A percentile compares a stretch with the other conserved stretches of the same genome.
Conservation (phyloP, 2,797 vertebrate species). For the Falco rusticolus region DNA sequence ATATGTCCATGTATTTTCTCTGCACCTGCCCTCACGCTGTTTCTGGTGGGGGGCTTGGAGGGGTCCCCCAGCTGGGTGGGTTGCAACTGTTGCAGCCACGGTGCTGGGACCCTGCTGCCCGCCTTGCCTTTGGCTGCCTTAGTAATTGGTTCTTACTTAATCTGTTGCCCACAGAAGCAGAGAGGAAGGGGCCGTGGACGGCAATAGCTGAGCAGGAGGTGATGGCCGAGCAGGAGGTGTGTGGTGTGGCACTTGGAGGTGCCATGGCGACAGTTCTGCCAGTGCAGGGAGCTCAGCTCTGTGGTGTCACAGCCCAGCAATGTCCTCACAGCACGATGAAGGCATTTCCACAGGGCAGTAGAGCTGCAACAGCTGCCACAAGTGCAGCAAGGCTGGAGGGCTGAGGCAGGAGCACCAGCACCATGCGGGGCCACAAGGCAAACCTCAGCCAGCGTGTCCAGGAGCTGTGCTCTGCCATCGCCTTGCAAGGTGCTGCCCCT, state of each 20-base stretch:
- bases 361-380: fast-evolving
- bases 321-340: too few relatives aligned
- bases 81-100: fast-evolving
- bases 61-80: background rate
- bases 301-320: fast-evolving
- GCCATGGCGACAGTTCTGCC: fast-evolving
- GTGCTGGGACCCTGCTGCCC: too few relatives aligned
- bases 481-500: conserved; percentile 33
- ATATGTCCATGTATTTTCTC: fast-evolving
- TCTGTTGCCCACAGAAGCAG: too few relatives aligned
- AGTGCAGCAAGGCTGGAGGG: fast-evolving
- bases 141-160: background rate
- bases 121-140: background rate
- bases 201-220: fast-evolving
- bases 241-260: background rate
- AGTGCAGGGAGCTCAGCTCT: background rate
- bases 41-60: too few relatives aligned
- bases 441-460: background rate
- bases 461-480: background rate
- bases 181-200: background rate
- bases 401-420: fast-evolving
- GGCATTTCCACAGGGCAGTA: fast-evolving
- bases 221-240: too few relatives aligned
- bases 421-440: fast-evolving
- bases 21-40: background rate